These are phyloP conservation scores for Dascyllus trimaculatus DNA, from an alignment of 2,113 vertebrate genomes.

Conservation along the genomic window DNA sequence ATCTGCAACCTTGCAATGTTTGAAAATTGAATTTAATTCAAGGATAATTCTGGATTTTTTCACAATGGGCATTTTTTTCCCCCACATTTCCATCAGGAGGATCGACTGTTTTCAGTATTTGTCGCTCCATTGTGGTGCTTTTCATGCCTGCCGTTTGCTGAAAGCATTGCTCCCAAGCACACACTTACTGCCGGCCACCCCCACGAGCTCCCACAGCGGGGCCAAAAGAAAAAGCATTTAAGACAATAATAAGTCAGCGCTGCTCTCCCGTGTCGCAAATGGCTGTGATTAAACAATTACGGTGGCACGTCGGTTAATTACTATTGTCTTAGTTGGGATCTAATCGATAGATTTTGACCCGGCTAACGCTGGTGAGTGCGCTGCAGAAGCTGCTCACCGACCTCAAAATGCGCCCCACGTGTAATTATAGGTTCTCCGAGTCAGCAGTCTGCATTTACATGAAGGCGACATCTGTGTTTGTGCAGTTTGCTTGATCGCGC, in stretches of 20 bases:
- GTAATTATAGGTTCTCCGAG: constrained; percentile 7
- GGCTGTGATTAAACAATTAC: constrained; percentile 26
- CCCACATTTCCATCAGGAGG: not conserved
- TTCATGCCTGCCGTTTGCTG: constrained; percentile 22
- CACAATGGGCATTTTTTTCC: not conserved
- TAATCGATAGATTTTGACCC: constrained; percentile 9
- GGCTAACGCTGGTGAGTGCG: not conserved
- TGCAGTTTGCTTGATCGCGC: constrained; percentile 20
- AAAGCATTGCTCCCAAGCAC: constrained; percentile 14
- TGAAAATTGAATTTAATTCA: constrained; percentile 7
- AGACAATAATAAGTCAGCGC: constrained; percentile 11
- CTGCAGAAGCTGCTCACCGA: not conserved
- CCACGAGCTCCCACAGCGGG: constrained; percentile 36
- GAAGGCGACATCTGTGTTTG: constrained; percentile 22
- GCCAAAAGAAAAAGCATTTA: constrained; percentile 18
- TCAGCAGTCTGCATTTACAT: constrained; percentile 14
- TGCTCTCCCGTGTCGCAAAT: not conserved
- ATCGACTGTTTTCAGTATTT: constrained; percentile 35
- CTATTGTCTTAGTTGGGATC: not conserved
- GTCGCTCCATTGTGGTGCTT: constrained; percentile 13
- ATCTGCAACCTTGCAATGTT: not conserved
- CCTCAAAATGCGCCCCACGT: not conserved
- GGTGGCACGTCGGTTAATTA: not conserved
- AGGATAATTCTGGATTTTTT: constrained; percentile 27
- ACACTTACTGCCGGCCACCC: constrained; percentile 21